phyloP scores from a whole-genome alignment of 2,113 vertebrate genomes.

The Phaethon lepturus region DNA sequence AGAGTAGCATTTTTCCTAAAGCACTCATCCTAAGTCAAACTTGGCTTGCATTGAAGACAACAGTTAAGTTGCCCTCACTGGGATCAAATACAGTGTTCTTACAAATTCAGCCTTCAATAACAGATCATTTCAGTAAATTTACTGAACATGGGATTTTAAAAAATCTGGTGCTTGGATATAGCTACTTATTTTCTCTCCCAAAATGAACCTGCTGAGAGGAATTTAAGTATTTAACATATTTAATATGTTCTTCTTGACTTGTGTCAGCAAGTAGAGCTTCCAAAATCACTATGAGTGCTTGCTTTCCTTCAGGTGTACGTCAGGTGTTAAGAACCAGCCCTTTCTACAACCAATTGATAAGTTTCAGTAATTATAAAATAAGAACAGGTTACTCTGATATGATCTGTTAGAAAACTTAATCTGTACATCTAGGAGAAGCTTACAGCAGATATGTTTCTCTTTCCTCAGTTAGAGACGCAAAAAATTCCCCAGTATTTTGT shows the following conservation, averaged over 20 bases:
- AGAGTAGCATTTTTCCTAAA: background rate
- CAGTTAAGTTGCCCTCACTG: background rate
- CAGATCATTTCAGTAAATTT: background rate
- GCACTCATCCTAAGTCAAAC: background rate
- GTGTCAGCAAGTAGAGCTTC: background rate
- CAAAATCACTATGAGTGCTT: background rate
- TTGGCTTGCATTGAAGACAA: background rate
- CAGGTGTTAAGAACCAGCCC: background rate
- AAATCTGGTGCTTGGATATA: background rate
- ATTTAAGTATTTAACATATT: background rate
- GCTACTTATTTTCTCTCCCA: background rate
- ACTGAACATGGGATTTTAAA: accelerated
- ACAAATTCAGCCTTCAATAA: background rate
- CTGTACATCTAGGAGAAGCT: background rate
- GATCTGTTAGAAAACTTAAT: background rate
- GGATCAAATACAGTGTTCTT: background rate
- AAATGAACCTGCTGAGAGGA: background rate
- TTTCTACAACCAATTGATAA: background rate
- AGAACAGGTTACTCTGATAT: background rate
- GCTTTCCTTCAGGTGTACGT: background rate
- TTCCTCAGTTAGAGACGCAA: background rate
- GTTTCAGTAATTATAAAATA: background rate
- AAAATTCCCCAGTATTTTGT: background rate
- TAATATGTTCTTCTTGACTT: background rate
- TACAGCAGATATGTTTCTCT: background rate